Evolutionary conservation across 37 sponge, comb jelly and placozoan species (phyloP), one percentile per base, ranked within the genome.

Genomic region (Theonella swinhoei): DNA sequence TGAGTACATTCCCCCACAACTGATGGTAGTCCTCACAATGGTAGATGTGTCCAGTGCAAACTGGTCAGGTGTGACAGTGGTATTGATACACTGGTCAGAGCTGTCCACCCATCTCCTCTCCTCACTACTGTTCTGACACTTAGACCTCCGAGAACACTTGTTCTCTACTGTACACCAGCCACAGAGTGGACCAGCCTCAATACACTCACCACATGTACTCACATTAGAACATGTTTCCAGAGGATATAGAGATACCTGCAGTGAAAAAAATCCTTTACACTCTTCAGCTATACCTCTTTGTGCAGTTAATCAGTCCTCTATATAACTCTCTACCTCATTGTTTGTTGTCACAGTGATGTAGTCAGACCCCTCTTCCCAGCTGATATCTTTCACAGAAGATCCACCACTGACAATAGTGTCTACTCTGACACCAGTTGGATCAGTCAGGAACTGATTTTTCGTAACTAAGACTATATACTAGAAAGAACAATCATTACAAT

Each of bases 161-260:
- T 89, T 87, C 88, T 95, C 94, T 61, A 95, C 81, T 33, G 74
- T 78, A 83, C 96, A 95, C 96, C 96, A 95, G 9, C 96, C 96
- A 87, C 96, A 95, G 60, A 95, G 77, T 59, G 25, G 22, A 39
- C 69, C 32, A 61, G 11, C 78, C 28, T 73, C 64, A 17, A 14
- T 47, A 66, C 92, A 91, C 43, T 70, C 39, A 34, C 60, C 37
- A 64, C 92, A 91, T 64, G 82, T 62, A 19, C 68, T 70, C 35
- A 58, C 65, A 35, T 62, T 70, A 59, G 85, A 80, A 43, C 92
- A 91, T 68, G 65, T 75, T 65, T 87, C 92, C 11, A 87, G 22
- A 26, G 83, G 83, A 42, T 87, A 33, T 31, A 62, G 74, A 28
- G 77, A 24, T 4, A 91, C 84, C 88, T 91, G 26, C n/a, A 62